Base-by-base conservation (phyloP, 2,888 invertebrate species). In the Incurvaria masculella region DNA sequence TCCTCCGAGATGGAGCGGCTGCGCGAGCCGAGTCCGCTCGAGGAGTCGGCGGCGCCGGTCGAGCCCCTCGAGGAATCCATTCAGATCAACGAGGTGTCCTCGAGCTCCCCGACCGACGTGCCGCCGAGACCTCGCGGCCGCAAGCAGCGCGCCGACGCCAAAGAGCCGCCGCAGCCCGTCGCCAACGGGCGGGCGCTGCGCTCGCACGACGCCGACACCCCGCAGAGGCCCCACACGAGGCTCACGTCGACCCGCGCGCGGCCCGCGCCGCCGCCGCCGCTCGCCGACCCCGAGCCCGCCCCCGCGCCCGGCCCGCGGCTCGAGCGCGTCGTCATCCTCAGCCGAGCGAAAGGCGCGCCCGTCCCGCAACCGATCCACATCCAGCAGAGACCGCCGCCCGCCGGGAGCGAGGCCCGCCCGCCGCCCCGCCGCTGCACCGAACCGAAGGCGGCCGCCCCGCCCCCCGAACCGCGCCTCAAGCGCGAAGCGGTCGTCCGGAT, bases 31-130 rank as follows among this genome's bases (percentile, higher is more conserved):
- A 54, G 56, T 16, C 55, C 56, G 49, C 50, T 49, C 42, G 51
- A 21, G 39, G 50, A 48, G 45, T 57, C 53, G 1, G 52, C 46
- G 11, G 57, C 55, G 5, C 19, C 45, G 26, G 27, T 17, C 18
- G 43, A 33, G 17, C 17, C 53, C 52, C 27, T 57, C 49, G 65
- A 66, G 49, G 68, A 64, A 50, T 63, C 75, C 27, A 84, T 86
- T 41, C 86, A 86, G 66, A 86, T 86, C 53, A 81, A 86, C 63
- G 86, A 86, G 63, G 82, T 86, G 17, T 85, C 85, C 1, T 85
- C 86, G 1, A 84, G 83, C 56, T 82, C 82, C 41, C 76, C 79
- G 8, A 74, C 75, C n/a, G 73, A 76, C 40, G 68, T 59, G 1
- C 69, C 75, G 41, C 61, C 65, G 8, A 58, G 65, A 4, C 51